phyloP scores from a whole-genome alignment of 2,888 invertebrate genomes.

The Cephus sareptanus region DNA sequence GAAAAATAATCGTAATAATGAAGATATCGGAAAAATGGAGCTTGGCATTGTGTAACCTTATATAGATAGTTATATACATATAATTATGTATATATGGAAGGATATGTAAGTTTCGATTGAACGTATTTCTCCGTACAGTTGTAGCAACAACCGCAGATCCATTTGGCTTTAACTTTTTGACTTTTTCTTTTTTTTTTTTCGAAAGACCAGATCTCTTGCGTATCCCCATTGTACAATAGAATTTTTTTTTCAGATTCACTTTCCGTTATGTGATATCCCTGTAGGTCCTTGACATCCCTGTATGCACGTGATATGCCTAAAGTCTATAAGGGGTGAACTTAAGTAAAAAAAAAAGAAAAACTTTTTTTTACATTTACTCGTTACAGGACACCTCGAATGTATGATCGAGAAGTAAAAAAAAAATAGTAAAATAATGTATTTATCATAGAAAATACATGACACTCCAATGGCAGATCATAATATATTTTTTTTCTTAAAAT shows the following conservation, averaged over 20 bases:
- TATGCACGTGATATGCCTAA: background rate
- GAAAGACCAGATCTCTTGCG: background rate
- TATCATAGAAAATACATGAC: background rate
- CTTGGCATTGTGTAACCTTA: background rate
- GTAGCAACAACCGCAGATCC: slow-evolving; percentile 6
- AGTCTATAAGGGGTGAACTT: background rate
- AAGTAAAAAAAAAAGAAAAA: background rate
- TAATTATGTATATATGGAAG: slow-evolving; percentile 8
- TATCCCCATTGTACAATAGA: background rate
- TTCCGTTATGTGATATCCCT: background rate
- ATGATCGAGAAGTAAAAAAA: background rate
- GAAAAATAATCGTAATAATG: slow-evolving; percentile 3
- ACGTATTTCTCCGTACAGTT: slow-evolving; percentile 23
- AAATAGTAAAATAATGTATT: background rate
- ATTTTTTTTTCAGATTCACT: background rate
- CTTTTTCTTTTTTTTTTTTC: slow-evolving; percentile 12
- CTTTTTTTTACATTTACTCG: background rate
- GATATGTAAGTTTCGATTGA: slow-evolving; percentile 34
- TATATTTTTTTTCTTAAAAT: background rate
- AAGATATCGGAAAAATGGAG: background rate
- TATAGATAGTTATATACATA: slow-evolving; percentile 1
- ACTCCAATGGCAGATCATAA: background rate
- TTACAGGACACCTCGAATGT: background rate
- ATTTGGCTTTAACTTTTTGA: slow-evolving; percentile 7
- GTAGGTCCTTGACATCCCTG: background rate